Conservation (phyloP, 1,140 invertebrate genomes). For the Micrasema minimum region DNA sequence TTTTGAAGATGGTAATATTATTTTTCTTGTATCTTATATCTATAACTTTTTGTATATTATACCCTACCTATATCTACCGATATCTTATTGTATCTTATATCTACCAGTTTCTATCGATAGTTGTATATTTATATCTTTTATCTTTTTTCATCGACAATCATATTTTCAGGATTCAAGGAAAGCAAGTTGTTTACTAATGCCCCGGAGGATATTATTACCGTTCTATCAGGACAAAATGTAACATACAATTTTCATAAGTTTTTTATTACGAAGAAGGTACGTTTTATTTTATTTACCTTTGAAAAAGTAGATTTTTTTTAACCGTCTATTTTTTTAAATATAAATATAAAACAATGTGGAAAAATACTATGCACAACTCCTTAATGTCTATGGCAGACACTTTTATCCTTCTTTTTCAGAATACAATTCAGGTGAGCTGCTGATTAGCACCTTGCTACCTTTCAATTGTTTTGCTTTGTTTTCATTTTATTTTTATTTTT, state of each 20-base stretch:
- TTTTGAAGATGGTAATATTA: conserved; percentile 26
- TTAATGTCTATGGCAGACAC: no score
- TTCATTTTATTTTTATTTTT: no score
- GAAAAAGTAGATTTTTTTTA: not conserved
- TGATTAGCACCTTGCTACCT: no score
- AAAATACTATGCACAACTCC: not conserved
- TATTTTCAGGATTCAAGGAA: conserved; percentile 36
- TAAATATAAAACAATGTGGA: not conserved
- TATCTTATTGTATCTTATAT: not conserved
- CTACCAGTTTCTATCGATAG: not conserved
- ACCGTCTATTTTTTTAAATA: not conserved
- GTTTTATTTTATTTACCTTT: not conserved
- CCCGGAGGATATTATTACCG: conserved; percentile 67
- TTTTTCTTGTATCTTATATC: not conserved
- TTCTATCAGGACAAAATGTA: conserved; percentile 70
- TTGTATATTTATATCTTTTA: not conserved
- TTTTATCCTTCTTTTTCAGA: not conserved
- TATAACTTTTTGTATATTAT: not conserved
- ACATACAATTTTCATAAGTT: conserved; percentile 82
- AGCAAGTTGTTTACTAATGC: conserved; percentile 71
- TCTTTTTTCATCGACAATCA: not conserved
- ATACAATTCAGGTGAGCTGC: no score
- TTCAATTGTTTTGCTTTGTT: no score
- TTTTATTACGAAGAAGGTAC: conserved; percentile 75
- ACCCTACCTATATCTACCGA: not conserved